Percentiles rank a stretch among this genome's conserved stretches.
These are phyloP conservation scores for Drosophila demipolita DNA, from an alignment of 2,888 invertebrate genomes.

Conservation along the genomic window DNA sequence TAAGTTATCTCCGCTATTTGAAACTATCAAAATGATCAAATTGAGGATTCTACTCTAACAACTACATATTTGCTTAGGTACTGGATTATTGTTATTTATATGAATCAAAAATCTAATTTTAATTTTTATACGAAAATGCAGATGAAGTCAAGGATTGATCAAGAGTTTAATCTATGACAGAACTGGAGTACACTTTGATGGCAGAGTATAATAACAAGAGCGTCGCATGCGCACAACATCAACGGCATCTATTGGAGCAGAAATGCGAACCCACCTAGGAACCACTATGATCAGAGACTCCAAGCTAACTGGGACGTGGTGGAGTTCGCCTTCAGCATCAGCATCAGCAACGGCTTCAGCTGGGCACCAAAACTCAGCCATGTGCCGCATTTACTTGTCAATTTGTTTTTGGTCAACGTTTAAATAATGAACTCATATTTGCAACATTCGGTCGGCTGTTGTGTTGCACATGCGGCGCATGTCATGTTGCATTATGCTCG, in stretches of 20 bases:
- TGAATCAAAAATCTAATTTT: background rate
- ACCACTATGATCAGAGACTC: slow-evolving; percentile 37
- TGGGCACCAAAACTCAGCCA: slow-evolving; percentile 56
- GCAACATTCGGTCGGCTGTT: slow-evolving; percentile 70
- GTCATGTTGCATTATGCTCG: slow-evolving; percentile 80
- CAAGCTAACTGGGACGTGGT: slow-evolving; percentile 25
- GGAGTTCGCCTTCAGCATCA: slow-evolving; percentile 12
- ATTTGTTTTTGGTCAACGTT: slow-evolving; percentile 82
- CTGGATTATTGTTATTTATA: background rate
- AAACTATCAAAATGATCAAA: too few species aligned
- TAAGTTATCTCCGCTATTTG: background rate
- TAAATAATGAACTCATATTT: slow-evolving; percentile 83
- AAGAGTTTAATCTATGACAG: background rate
- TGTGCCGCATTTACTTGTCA: slow-evolving; percentile 80
- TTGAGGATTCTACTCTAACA: background rate
- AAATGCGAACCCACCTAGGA: slow-evolving; percentile 74
- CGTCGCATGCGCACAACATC: slow-evolving; percentile 61
- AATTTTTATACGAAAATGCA: background rate
- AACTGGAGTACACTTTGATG: background rate
- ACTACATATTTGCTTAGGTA: background rate
- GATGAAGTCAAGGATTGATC: background rate
- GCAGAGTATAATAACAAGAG: slow-evolving; percentile 47
- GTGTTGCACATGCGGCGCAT: slow-evolving; percentile 80
- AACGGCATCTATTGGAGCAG: slow-evolving; percentile 76
- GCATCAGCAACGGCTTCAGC: slow-evolving; percentile 8